phyloP scores from a whole-genome alignment of 2,797 vertebrate species.

The Trachops cirrhosus region DNA sequence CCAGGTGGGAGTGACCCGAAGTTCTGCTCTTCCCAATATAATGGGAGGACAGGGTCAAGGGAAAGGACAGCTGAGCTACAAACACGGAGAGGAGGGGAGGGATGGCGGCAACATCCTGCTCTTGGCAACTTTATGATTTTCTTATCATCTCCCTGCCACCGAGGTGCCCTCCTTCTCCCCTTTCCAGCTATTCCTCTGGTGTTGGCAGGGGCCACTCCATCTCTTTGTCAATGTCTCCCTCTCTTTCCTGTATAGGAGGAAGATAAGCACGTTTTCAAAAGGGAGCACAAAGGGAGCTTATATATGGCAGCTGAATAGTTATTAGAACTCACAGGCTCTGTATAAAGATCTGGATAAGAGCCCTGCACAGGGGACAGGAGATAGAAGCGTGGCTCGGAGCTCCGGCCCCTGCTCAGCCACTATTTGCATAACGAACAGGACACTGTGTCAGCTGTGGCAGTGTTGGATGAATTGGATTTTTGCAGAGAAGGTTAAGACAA shows the following conservation, averaged over 20 bases:
- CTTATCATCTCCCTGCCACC: constrained; percentile 27
- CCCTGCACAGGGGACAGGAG: constrained; percentile 52
- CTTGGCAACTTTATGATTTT: constrained; percentile 8
- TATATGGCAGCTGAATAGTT: constrained; percentile 72
- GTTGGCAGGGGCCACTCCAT: constrained; percentile 55
- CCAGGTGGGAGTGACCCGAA: neutral
- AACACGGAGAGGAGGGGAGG: neutral
- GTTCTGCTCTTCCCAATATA: neutral
- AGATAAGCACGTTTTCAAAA: constrained; percentile 79
- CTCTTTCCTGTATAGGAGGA: constrained; percentile 62
- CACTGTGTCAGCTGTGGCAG: constrained; percentile 38
- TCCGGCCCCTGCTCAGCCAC: neutral
- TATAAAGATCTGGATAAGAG: constrained; percentile 71
- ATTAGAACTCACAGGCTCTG: constrained; percentile 65
- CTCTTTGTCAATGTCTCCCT: constrained; percentile 56
- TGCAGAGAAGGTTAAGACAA: constrained; percentile 72
- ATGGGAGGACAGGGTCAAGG: neutral
- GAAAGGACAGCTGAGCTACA: neutral
- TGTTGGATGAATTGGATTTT: constrained; percentile 54
- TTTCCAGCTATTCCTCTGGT: constrained; percentile 47
- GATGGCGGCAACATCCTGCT: neutral
- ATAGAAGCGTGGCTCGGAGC: constrained; percentile 48
- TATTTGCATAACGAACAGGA: constrained; percentile 68
- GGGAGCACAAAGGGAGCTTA: constrained; percentile 64
- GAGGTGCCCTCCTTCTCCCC: neutral